Evolutionary conservation across 2,888 invertebrate species (phyloP), one percentile per base, ranked within the genome.

Genomic region (Drosophila mulleri): DNA sequence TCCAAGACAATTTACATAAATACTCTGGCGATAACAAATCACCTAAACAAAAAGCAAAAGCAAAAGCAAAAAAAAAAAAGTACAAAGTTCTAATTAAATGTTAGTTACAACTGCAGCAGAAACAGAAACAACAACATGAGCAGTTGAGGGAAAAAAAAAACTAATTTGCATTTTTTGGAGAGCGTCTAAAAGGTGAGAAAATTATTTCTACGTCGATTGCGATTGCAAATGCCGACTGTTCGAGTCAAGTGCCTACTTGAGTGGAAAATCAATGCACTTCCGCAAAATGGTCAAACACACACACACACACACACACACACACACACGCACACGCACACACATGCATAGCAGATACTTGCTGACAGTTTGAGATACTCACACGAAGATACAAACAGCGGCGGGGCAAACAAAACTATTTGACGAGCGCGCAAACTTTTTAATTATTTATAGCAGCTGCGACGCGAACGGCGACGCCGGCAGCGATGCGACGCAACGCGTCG

Each of bases 181-280:
- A 74, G 67, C 70, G 60, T 75, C 70, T 63, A 82, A 78, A 72
- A 81, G 86, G 83, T 88, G 85, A 85, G 85, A 88, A 85, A 85
- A 83, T 77, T 58, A 78, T 85, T 81, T 72, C 79, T 52, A 81
- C 70, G 67, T 67, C 65, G 67, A 72, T 23, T 44, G 37, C 63
- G 50, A 56, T 58, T 41, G 47, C 45, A 53, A 44, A 50, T 37
- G 56, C 42, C 53, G 68, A 35, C 61, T 57, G 62, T 53, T 57
- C 72, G 54, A 73, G 65, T 74, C 78, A 74, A 83, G 82, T 88
- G 86, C 78, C 78, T 77, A 80, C 88, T 88, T 88, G 78, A 86
- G 86, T 78, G 82, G 80, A 80, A 87, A 87, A 86, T 80, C 84
- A 80, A 82, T 87, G 87, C 78, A 86, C 88, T 87, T 87, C 87